phyloP scores from a whole-genome alignment of 1,140 invertebrate genomes.

The Apis laboriosa region DNA sequence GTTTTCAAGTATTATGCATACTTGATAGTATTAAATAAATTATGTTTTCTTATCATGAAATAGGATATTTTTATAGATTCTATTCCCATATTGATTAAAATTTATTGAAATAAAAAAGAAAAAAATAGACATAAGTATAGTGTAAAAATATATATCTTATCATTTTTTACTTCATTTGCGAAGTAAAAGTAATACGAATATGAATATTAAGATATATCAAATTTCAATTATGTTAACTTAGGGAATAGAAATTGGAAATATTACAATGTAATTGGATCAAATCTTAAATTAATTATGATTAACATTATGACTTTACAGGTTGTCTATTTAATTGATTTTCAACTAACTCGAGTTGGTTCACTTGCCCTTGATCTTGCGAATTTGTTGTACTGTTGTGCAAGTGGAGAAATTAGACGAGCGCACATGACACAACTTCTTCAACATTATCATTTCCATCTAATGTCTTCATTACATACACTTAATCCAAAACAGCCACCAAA shows the following conservation, averaged over 20 bases:
- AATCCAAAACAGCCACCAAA: conserved; percentile 78
- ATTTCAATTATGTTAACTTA: background rate
- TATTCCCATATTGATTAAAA: conserved; percentile 3
- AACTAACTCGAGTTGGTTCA: conserved; percentile 85
- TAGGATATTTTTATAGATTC: conserved; percentile 3
- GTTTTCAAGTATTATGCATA: background rate
- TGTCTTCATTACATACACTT: conserved; percentile 78
- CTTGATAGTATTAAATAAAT: background rate
- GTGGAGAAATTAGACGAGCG: conserved; percentile 82
- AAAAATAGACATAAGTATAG: conserved; percentile 4
- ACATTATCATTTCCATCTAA: conserved; percentile 83
- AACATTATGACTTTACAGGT: conserved; percentile 76
- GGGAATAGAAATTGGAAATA: conserved; percentile 6
- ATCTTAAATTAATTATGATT: conserved; percentile 29
- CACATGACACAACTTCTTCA: conserved; percentile 83
- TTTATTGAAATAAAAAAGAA: conserved; percentile 5
- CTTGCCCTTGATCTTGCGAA: conserved; percentile 86
- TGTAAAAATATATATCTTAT: conserved; percentile 40
- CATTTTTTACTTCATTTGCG: background rate
- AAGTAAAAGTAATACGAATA: conserved; percentile 1
- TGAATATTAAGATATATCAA: conserved; percentile 2
- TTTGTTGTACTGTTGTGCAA: conserved; percentile 86
- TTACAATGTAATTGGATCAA: conserved; percentile 11
- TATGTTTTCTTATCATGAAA: background rate
- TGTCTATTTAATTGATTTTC: conserved; percentile 87